phyloP scores from a whole-genome alignment of 1,140 invertebrate species.

The Musca vetustissima region DNA sequence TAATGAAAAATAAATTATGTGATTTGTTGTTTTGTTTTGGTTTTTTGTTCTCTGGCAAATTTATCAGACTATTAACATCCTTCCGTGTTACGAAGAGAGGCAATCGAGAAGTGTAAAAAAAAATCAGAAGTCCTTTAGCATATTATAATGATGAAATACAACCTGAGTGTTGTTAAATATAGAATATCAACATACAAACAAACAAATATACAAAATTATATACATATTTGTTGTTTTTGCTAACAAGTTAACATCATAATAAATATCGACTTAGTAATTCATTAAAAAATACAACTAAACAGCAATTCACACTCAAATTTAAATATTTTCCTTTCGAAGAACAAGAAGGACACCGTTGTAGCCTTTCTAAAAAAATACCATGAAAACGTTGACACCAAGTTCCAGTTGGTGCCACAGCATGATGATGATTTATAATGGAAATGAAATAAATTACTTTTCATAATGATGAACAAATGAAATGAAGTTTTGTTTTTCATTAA shows the following conservation, averaged over 20 bases:
- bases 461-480: too few species aligned
- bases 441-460: too few species aligned
- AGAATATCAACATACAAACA: background rate
- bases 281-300: background rate
- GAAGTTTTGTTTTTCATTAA: too few species aligned
- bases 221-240: background rate
- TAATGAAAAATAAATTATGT: conserved; percentile 23
- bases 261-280: conserved; percentile 1
- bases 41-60: background rate
- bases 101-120: background rate
- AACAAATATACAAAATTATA: background rate
- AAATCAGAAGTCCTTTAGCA: background rate
- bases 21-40: background rate
- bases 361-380: too few species aligned
- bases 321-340: too few species aligned
- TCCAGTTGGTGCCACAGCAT: too few species aligned
- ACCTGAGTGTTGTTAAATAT: conserved; percentile 17
- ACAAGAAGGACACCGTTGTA: too few species aligned
- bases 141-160: conserved; percentile 2
- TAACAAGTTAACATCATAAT: conserved; percentile 10
- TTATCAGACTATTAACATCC: background rate
- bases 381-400: too few species aligned
- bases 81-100: background rate
- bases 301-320: background rate
- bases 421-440: too few species aligned